Evolutionary conservation across 2,113 vertebrate genomes (phyloP).

Genomic region (Campylomormyrus tamandua): DNA sequence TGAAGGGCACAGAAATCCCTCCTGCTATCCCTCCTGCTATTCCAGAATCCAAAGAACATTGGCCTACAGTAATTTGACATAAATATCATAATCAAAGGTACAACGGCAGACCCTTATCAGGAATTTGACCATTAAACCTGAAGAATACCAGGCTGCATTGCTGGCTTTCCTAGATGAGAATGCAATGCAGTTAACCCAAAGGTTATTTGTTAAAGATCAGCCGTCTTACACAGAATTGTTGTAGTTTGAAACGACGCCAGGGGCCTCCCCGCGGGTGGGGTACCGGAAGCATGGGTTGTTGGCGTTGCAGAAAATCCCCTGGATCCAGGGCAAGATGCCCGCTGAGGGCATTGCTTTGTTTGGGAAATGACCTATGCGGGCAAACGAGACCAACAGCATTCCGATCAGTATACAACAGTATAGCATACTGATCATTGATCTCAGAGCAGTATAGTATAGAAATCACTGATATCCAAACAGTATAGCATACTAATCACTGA

Average conservation of each 20-base stretch:
- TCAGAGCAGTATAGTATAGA: neutral
- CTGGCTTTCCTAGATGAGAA: neutral
- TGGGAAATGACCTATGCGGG: conserved; percentile 84
- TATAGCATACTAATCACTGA: neutral
- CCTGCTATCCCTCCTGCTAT: neutral
- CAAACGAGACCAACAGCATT: neutral
- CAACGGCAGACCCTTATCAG: neutral
- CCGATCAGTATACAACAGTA: neutral
- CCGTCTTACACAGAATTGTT: conserved; percentile 83
- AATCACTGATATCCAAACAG: neutral
- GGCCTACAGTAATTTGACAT: neutral
- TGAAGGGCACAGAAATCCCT: neutral
- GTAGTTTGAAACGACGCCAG: conserved; percentile 89
- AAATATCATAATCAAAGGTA: neutral
- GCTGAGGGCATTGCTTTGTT: conserved; percentile 96
- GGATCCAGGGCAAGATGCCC: conserved; percentile 85
- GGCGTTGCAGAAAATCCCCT: conserved; percentile 90
- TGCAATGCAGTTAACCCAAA: neutral
- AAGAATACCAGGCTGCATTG: neutral
- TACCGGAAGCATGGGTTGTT: conserved; percentile 89
- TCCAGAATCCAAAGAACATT: neutral
- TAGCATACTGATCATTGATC: neutral
- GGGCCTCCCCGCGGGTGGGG: conserved; percentile 76
- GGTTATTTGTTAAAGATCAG: neutral
- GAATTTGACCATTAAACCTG: neutral